These are phyloP conservation scores for Nezara viridula DNA, from an alignment of 2,888 invertebrate species.

Conservation along the genomic window DNA sequence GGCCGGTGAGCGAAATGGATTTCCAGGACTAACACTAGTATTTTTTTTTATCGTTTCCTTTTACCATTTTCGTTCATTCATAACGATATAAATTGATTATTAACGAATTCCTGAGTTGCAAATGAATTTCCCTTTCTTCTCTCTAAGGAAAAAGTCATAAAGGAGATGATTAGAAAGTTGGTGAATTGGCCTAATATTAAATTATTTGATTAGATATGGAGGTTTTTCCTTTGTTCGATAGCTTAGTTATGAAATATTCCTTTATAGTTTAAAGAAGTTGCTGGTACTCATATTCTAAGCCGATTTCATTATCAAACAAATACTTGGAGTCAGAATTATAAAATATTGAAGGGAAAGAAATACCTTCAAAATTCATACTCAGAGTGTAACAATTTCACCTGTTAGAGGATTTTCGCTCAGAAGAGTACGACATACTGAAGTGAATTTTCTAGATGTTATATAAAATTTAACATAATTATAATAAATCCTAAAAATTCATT, in stretches of 20 bases:
- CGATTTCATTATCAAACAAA: no score
- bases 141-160: background rate
- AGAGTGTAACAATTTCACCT: no score
- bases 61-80: conserved; percentile 28
- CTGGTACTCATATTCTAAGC: no score
- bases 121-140: conserved; percentile 27
- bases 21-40: background rate
- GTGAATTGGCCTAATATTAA: background rate
- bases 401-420: no score
- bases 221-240: background rate
- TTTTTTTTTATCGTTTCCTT: background rate
- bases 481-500: no score
- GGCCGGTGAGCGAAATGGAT: conserved; percentile 13
- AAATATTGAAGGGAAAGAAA: no score
- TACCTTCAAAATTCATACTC: no score
- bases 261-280: background rate
- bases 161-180: background rate
- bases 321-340: no score
- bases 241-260: background rate
- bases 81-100: conserved; percentile 35
- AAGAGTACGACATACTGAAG: no score
- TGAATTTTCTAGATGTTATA: no score
- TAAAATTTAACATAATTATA: no score
- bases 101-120: conserved; percentile 7
- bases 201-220: background rate